phyloP scores from a whole-genome alignment of 2,797 vertebrate species.

The Lepidocolaptes lacrymiger region DNA sequence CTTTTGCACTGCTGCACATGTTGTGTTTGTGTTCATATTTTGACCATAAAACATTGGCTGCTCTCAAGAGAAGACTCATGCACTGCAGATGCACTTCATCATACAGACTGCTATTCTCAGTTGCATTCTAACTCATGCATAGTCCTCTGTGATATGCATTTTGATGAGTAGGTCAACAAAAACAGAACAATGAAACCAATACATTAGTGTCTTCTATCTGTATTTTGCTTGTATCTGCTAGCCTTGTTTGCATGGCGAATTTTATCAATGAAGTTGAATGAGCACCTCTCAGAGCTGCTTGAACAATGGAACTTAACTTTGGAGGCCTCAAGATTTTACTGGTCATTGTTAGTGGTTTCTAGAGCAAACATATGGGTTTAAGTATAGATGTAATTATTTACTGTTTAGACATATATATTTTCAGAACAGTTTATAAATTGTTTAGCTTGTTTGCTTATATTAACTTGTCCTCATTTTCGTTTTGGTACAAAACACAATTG shows the following conservation, averaged over 20 bases:
- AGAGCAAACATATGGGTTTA: neutral
- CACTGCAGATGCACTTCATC: neutral
- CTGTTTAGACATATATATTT: neutral
- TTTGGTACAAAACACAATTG: neutral
- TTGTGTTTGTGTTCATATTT: neutral
- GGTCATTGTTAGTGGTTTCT: neutral
- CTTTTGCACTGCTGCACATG: neutral
- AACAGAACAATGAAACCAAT: neutral
- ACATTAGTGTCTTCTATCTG: neutral
- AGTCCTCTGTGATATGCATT: neutral
- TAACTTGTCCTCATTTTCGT: neutral
- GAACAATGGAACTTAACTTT: neutral
- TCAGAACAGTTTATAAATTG: neutral
- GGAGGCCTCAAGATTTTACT: neutral
- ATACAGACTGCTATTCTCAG: neutral
- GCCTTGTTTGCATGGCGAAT: neutral
- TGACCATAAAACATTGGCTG: neutral
- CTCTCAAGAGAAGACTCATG: neutral
- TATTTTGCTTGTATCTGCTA: neutral
- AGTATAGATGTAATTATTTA: neutral
- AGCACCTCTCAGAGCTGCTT: neutral
- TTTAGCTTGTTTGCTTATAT: neutral
- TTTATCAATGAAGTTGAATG: neutral
- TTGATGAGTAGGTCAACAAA: neutral
- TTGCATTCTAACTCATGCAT: neutral